Conservation (phyloP, 2,113 vertebrate species). For the Serilophus lunatus region DNA sequence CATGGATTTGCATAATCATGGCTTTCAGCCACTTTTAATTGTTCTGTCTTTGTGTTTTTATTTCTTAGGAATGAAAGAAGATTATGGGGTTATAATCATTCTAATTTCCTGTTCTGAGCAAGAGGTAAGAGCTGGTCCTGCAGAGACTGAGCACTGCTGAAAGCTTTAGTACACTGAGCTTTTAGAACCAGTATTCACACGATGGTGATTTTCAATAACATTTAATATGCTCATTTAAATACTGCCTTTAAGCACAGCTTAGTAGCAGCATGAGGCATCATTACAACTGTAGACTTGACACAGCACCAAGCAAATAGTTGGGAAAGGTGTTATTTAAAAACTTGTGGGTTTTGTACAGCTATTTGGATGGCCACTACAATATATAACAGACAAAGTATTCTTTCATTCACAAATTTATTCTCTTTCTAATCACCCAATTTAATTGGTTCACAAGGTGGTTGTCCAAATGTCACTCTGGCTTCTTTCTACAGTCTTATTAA, state of each 20-base stretch:
- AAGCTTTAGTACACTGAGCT: conserved; percentile 8
- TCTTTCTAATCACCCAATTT: background rate
- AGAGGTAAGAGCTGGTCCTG: conserved; percentile 11
- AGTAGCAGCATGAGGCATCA: conserved; percentile 34
- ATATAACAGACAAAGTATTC: background rate
- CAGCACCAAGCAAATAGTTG: background rate
- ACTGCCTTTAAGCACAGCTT: conserved; percentile 42
- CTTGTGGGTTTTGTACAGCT: background rate
- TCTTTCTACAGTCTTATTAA: background rate
- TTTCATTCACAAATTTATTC: background rate
- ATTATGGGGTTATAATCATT: conserved; percentile 51
- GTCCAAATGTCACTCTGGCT: background rate
- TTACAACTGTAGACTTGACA: conserved; percentile 37
- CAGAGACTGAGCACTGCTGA: background rate
- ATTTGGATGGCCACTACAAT: background rate
- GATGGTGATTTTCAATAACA: conserved; percentile 30
- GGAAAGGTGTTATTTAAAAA: conserved; percentile 35
- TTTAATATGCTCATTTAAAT: conserved; percentile 10
- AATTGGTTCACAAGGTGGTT: background rate
- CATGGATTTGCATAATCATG: conserved; percentile 20
- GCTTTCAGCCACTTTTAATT: conserved; percentile 47
- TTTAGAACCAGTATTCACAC: background rate
- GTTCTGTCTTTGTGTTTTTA: conserved; percentile 42
- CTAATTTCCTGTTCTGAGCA: conserved; percentile 41
- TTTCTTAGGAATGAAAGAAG: conserved; percentile 53